Conservation (phyloP, 2,888 invertebrate genomes). For the Luffia ferchaultella region DNA sequence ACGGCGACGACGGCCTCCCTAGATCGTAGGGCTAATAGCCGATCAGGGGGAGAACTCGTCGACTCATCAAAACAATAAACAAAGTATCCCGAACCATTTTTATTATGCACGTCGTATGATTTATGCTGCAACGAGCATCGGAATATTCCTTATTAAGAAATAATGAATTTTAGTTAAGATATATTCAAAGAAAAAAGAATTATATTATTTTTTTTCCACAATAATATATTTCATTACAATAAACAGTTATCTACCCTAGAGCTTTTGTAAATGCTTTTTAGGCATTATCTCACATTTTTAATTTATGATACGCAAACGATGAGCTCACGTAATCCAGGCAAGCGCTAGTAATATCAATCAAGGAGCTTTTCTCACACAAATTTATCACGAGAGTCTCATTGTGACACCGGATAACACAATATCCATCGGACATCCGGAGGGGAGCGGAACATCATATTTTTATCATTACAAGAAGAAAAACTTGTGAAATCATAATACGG, state of each 20-base stretch:
- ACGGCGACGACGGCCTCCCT: slow-evolving; percentile 25
- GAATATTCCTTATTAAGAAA: slow-evolving; percentile 3
- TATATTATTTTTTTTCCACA: too few species aligned
- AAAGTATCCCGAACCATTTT: slow-evolving; percentile 61
- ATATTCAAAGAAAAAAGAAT: too few species aligned
- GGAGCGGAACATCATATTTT: slow-evolving; percentile 62
- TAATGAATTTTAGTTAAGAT: background rate
- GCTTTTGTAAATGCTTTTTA: too few species aligned
- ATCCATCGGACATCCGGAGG: slow-evolving; percentile 63
- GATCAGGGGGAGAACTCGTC: slow-evolving; percentile 41
- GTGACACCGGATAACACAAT: slow-evolving; percentile 58
- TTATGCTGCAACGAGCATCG: slow-evolving; percentile 48
- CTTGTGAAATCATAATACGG: slow-evolving; percentile 23
- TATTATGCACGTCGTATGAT: slow-evolving; percentile 61
- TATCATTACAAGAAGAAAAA: slow-evolving; percentile 61
- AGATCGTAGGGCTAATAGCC: slow-evolving; percentile 15
- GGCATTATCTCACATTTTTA: too few species aligned
- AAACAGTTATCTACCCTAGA: too few species aligned
- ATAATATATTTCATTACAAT: too few species aligned
- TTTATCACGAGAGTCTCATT: slow-evolving; percentile 57
- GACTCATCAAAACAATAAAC: slow-evolving; percentile 69
- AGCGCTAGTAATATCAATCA: slow-evolving; percentile 47
- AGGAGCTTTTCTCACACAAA: slow-evolving; percentile 53
- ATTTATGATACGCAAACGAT: background rate
- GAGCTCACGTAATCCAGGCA: background rate